Base-by-base conservation (phyloP, 2,113 vertebrate species). In the Sinocyclocheilus maitianheensis region DNA sequence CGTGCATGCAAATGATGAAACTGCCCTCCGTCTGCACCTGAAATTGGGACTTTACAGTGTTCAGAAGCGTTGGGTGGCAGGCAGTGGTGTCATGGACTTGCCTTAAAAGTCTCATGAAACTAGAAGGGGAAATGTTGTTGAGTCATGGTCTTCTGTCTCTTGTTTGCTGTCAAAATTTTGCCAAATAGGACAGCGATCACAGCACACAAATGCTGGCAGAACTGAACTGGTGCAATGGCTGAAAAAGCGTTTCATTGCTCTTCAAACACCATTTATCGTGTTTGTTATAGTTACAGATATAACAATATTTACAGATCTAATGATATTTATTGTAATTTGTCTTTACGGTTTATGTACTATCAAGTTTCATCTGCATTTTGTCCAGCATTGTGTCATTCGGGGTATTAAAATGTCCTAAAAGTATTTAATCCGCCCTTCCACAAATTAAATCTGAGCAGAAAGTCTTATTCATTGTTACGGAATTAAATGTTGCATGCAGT, bases 131-230 rank as follows among this genome's bases (percentile, higher is more conserved):
- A 40, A 20, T 46, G 87, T 90, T 93, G 94, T 90, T 87, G 93
- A 93, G 92, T 94, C 94, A 94, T 77, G 46, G 69, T 22, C 22
- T 12, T 5, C 14, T 6, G 14, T 34, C 20, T 79, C 43, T 30
- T 30, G 34, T 43, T 65, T 69, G 80, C 14, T 69, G 65, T 69
- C 0, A n/a, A 26, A 48, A 30, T 34, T 6, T 71, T 13, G 11
- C 48, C 16, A 53, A 55, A 37, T 30, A 51, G 43, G 80, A 53
- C 24, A 8, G 3, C 13, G 43, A 22, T 34, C 40, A 12, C 1
- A 1, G 43, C 24, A 34, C 77, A 9, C 51, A 30, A 48, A 51
- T n/a, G n/a, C 43, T 75, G 34, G 5, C 11, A 16, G 22, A 26
- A 22, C 77, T 22, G 26, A 37, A 20, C 16, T 77, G 48, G 14